Evolutionary conservation across 2,888 invertebrate genomes (phyloP).

Genomic region (Theodoxus fluviatilis): DNA sequence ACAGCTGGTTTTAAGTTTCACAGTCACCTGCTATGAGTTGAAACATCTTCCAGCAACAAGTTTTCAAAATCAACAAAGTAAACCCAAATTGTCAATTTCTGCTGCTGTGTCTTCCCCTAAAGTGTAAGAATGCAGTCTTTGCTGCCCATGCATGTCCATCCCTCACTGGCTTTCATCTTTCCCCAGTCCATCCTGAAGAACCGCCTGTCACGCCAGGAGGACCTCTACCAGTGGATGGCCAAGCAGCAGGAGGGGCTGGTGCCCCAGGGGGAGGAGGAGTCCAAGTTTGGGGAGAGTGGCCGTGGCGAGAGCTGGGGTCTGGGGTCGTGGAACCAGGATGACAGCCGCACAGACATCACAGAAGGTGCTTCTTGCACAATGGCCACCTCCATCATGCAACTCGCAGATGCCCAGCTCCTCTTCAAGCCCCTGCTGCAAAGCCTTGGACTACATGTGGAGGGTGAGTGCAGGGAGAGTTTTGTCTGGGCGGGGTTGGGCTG

Average conservation of each 20-base stretch:
- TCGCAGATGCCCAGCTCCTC: conserved; percentile 83
- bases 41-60: no score
- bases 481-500: no score
- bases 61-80: no score
- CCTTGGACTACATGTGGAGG: conserved; percentile 76
- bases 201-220: conserved; percentile 69
- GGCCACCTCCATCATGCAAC: conserved; percentile 63
- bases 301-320: conserved; percentile 23
- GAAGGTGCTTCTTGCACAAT: conserved; percentile 55
- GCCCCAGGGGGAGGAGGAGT: conserved; percentile 49
- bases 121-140: no score
- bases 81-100: no score
- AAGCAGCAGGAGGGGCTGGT: conserved; percentile 76
- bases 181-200: conserved; percentile 38
- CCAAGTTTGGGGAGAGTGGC: conserved; percentile 32
- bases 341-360: conserved; percentile 50
- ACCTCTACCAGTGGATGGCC: conserved; percentile 92
- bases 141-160: no score
- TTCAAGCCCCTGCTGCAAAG: conserved; percentile 85
- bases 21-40: no score
- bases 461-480: no score
- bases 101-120: no score
- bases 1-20: no score
- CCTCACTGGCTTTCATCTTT: no score
- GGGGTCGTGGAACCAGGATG: conserved; percentile 55